These are phyloP conservation scores for Baronia brevicornis DNA, from an alignment of 2,888 invertebrate genomes.

Conservation along the genomic window DNA sequence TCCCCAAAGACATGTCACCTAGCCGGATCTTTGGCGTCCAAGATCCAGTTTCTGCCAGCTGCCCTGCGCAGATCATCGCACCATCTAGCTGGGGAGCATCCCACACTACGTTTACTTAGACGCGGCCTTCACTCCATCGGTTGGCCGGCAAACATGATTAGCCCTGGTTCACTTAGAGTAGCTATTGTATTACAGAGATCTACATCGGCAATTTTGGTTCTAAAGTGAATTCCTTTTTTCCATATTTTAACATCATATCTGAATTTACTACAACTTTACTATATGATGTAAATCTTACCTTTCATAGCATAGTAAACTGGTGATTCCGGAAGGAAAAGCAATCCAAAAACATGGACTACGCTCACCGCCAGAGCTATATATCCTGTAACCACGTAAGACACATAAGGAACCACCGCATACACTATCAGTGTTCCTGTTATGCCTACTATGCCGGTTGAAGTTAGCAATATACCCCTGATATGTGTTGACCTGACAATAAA, in stretches of 20 bases:
- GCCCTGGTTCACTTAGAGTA: too few species aligned
- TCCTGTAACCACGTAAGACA: slow-evolving; percentile 30
- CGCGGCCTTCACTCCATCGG: too few species aligned
- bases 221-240: neutral
- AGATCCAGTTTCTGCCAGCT: too few species aligned
- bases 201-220: too few species aligned
- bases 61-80: too few species aligned
- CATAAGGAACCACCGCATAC: slow-evolving; percentile 33
- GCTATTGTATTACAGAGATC: too few species aligned
- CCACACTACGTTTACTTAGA: too few species aligned
- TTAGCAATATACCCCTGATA: slow-evolving; percentile 34
- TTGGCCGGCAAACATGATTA: too few species aligned
- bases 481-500: slow-evolving; percentile 23
- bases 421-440: slow-evolving; percentile 32
- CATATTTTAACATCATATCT: neutral
- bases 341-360: slow-evolving; percentile 23
- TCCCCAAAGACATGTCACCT: too few species aligned
- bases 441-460: slow-evolving; percentile 30
- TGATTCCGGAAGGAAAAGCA: slow-evolving; percentile 35
- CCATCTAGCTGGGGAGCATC: too few species aligned
- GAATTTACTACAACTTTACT: neutral
- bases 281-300: slow-evolving; percentile 22
- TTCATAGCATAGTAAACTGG: slow-evolving; percentile 36
- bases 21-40: too few species aligned
- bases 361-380: slow-evolving; percentile 31